phyloP scores from a whole-genome alignment of 2,797 vertebrate genomes.

The Propithecus deckenii region DNA sequence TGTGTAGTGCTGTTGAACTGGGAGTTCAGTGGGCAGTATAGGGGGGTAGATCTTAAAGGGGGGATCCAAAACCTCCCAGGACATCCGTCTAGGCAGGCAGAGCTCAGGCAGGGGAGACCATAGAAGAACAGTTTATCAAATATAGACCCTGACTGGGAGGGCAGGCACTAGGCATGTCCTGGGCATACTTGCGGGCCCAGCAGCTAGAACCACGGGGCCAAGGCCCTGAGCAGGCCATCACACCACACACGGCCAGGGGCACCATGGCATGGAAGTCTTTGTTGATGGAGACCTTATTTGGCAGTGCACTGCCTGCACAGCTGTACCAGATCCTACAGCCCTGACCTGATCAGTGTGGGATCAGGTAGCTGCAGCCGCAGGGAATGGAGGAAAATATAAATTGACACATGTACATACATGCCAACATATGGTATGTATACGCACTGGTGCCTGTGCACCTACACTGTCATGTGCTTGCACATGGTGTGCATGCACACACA shows the following conservation, averaged over 20 bases:
- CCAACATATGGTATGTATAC: not conserved
- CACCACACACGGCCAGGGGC: not conserved
- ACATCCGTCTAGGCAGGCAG: not conserved
- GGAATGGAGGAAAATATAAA: not conserved
- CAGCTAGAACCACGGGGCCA: not conserved
- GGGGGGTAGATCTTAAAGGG: not conserved
- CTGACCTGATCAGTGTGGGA: not conserved
- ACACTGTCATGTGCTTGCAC: not conserved
- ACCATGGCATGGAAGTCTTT: not conserved
- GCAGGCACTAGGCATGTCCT: not conserved
- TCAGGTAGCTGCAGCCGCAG: not conserved
- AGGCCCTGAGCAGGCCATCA: not conserved
- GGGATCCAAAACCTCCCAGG: not conserved
- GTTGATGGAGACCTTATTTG: not conserved
- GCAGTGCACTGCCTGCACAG: not conserved
- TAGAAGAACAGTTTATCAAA: not conserved
- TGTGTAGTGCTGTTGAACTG: not conserved
- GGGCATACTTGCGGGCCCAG: not conserved
- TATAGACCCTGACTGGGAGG: not conserved
- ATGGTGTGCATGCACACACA: not conserved
- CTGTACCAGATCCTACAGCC: not conserved
- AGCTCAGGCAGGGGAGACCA: not conserved
- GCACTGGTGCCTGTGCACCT: not conserved
- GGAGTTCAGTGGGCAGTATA: not conserved
- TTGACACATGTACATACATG: not conserved